Evolutionary conservation across 2,888 invertebrate genomes (phyloP), one percentile per base, ranked within the genome.

Genomic region (Cosmia trapezina): DNA sequence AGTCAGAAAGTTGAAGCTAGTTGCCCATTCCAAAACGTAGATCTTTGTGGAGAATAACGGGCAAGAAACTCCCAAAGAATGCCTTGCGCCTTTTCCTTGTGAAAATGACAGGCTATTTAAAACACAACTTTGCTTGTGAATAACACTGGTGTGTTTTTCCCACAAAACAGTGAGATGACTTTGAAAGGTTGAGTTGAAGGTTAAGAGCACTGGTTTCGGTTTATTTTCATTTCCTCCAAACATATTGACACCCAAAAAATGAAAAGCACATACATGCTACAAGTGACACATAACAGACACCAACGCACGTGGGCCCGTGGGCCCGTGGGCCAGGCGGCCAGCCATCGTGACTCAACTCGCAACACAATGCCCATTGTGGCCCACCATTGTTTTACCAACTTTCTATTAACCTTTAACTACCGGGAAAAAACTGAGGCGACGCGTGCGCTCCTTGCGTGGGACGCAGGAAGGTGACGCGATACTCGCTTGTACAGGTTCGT

Each of bases 341-440:
- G 87, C 85, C 70, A 77, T 84, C 80, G 87, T 91, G 91, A 91
- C 89, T 92, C 90, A 91, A 86, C 88, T 75, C 70, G 60, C 80
- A 85, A 89, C 87, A 93, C 93, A 93, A 93, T 93, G 87, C 87
- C 83, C 89, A 93, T 93, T 93, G 93, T 93, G 86, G 80, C 79
- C 77, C 81, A 65, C 86, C 86, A 93, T 93, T 93, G 93, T 93
- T 91, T 93, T 91, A 91, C 88, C 84, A 85, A 88, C 93, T 93
- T 93, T 93, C 93, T 93, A 93, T 89, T 92, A 91, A 93, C 93
- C 93, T 93, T 92, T 91, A 87, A 90, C 91, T 91, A 88, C 90
- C 87, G 88, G 84, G 86, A 91, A 91, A 92, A 91, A 92, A 91
- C 88, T 71, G 51, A 68, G 77, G 71, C 64, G 59, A 64, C 77